phyloP scores from a whole-genome alignment of 2,888 invertebrate genomes.

The Gnatocerus cornutus region DNA sequence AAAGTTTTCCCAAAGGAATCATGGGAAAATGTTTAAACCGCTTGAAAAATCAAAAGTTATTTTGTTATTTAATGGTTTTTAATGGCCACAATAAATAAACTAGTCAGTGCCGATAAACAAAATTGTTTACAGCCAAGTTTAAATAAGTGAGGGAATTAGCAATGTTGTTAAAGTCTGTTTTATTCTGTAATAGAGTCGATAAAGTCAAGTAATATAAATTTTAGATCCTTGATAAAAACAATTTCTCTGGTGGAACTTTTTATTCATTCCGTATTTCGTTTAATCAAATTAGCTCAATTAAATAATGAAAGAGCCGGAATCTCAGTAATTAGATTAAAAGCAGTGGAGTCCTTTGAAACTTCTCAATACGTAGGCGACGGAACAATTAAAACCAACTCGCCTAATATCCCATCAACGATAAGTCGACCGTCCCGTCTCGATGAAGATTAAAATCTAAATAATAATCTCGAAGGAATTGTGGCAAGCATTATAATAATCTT shows the following conservation, averaged over 20 bases:
- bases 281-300: slow-evolving; percentile 41
- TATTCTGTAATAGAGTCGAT: too few species aligned
- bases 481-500: slow-evolving; percentile 48
- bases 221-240: background rate
- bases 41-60: too few species aligned
- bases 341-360: slow-evolving; percentile 27
- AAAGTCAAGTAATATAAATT: too few species aligned
- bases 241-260: slow-evolving; percentile 9
- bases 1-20: too few species aligned
- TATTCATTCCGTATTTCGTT: slow-evolving; percentile 19
- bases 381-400: slow-evolving; percentile 37
- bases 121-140: too few species aligned
- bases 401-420: slow-evolving; percentile 40
- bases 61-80: too few species aligned
- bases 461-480: slow-evolving; percentile 41
- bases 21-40: too few species aligned
- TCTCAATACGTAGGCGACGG: slow-evolving; percentile 29
- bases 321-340: slow-evolving; percentile 44
- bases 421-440: slow-evolving; percentile 27
- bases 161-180: too few species aligned
- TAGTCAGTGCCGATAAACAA: too few species aligned
- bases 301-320: slow-evolving; percentile 33
- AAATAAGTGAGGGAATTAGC: too few species aligned
- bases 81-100: too few species aligned
- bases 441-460: slow-evolving; percentile 48